Evolutionary conservation across 2,113 vertebrate genomes (phyloP).

Genomic region (Alethe diademata): DNA sequence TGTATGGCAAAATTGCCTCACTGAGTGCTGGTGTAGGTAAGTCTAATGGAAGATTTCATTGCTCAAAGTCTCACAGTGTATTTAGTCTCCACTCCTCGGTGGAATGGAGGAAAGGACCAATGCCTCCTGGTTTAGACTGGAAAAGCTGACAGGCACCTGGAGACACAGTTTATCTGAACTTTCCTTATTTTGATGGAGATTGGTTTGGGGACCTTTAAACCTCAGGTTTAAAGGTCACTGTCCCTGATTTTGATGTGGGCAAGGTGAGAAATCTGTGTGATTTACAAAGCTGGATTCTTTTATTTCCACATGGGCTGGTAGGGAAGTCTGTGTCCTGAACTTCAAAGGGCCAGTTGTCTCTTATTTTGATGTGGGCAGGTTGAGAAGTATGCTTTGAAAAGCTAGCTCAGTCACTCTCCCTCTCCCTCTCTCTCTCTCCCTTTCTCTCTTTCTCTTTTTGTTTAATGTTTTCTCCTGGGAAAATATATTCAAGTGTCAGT

Average conservation of each 20-base stretch:
- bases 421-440: not conserved
- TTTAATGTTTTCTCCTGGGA: slow-evolving; percentile 81
- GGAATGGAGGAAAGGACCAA: not conserved
- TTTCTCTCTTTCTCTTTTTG: slow-evolving; percentile 59
- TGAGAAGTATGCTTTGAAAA: slow-evolving; percentile 81
- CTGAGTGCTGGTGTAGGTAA: not conserved
- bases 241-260: slow-evolving; percentile 43
- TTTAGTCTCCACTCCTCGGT: not conserved
- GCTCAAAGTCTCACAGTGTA: not conserved
- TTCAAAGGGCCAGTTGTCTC: slow-evolving; percentile 81
- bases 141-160: not conserved
- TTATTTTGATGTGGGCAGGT: slow-evolving; percentile 82
- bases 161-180: not conserved
- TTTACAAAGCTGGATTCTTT: slow-evolving; percentile 54
- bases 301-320: slow-evolving; percentile 62
- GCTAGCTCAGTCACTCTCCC: slow-evolving; percentile 53
- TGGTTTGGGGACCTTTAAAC: slow-evolving; percentile 8
- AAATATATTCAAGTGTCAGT: slow-evolving; percentile 77
- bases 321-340: slow-evolving; percentile 74
- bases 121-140: not conserved
- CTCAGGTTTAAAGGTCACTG: slow-evolving; percentile 20
- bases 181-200: slow-evolving; percentile 16
- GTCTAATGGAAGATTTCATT: not conserved
- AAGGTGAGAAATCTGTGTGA: slow-evolving; percentile 49
- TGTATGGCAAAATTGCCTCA: not conserved